These are phyloP conservation scores for Chymomyza caudatula DNA, from an alignment of 2,888 invertebrate species.

Conservation along the genomic window DNA sequence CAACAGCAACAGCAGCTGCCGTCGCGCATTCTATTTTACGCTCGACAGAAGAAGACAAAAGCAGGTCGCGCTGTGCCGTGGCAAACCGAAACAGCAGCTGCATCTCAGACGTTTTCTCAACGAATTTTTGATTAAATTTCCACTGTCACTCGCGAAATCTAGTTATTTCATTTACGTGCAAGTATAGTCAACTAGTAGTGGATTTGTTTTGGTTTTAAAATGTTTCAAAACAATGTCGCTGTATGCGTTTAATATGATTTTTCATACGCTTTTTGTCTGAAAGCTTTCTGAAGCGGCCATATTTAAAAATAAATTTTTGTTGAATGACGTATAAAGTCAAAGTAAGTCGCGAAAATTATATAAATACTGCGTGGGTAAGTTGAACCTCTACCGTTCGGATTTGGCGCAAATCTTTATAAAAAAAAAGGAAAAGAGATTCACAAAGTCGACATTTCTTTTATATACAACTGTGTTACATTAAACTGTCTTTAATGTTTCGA, in stretches of 20 bases:
- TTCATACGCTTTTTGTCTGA: slow-evolving; percentile 26
- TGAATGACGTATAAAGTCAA: slow-evolving; percentile 32
- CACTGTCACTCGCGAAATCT: slow-evolving; percentile 57
- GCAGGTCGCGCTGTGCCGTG: slow-evolving; percentile 40
- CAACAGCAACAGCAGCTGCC: slow-evolving; percentile 44
- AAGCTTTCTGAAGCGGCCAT: slow-evolving; percentile 66
- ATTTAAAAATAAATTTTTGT: slow-evolving; percentile 53
- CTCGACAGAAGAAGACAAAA: slow-evolving; percentile 74
- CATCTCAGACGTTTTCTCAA: slow-evolving; percentile 62
- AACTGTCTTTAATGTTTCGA: slow-evolving; percentile 15
- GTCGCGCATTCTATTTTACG: slow-evolving; percentile 54
- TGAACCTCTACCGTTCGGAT: neutral
- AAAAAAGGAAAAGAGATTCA: slow-evolving; percentile 16
- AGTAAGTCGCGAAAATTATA: slow-evolving; percentile 52
- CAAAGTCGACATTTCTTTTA: neutral
- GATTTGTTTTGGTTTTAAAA: slow-evolving; percentile 61
- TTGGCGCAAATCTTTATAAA: slow-evolving; percentile 3
- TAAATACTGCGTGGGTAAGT: slow-evolving; percentile 60
- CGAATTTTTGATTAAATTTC: slow-evolving; percentile 61
- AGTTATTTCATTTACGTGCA: slow-evolving; percentile 74
- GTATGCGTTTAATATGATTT: slow-evolving; percentile 44
- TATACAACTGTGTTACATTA: neutral
- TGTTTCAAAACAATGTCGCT: slow-evolving; percentile 38
- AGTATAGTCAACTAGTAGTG: slow-evolving; percentile 63
- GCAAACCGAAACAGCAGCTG: slow-evolving; percentile 39